phyloP scores from a whole-genome alignment of 2,113 vertebrate genomes.

The Colossoma macropomum region DNA sequence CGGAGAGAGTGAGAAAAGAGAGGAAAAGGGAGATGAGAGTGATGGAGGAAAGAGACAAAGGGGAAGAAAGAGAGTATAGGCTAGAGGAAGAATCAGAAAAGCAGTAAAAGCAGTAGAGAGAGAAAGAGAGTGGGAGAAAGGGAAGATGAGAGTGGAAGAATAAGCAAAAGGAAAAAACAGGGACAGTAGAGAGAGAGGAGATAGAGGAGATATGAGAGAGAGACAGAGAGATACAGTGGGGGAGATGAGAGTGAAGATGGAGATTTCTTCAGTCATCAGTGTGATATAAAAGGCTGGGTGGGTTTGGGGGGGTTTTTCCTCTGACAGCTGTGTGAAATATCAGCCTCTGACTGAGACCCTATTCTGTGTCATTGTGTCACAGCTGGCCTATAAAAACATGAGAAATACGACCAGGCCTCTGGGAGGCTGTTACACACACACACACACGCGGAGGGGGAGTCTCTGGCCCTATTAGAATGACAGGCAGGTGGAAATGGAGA shows the following conservation, averaged over 20 bases:
- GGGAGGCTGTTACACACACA: conserved; percentile 7
- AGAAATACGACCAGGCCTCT: conserved; percentile 21
- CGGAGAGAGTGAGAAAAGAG: background rate
- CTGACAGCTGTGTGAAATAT: conserved; percentile 19
- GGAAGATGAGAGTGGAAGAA: too few species aligned
- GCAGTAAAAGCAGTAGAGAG: too few species aligned
- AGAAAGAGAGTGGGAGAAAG: too few species aligned
- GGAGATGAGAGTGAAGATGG: background rate
- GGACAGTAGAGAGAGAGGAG: too few species aligned
- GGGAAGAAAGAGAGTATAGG: too few species aligned
- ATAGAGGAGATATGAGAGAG: too few species aligned
- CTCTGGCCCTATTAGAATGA: conserved; percentile 15
- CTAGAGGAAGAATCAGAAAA: too few species aligned
- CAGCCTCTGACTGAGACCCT: conserved; percentile 5
- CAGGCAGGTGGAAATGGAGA: conserved; percentile 7
- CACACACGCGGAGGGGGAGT: background rate
- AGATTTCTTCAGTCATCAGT: conserved; percentile 24
- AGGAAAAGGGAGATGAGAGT: too few species aligned
- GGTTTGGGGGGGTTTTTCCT: background rate
- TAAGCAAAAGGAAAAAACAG: too few species aligned
- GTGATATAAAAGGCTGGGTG: background rate
- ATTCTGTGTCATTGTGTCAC: conserved; percentile 27
- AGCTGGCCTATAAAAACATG: conserved; percentile 39
- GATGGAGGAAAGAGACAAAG: too few species aligned
- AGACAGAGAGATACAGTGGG: too few species aligned